A percentile compares a stretch with the other conserved stretches of the same genome.
Evolutionary conservation across 2,113 vertebrate species (phyloP).

Genomic region (Ptilonorhynchus violaceus): DNA sequence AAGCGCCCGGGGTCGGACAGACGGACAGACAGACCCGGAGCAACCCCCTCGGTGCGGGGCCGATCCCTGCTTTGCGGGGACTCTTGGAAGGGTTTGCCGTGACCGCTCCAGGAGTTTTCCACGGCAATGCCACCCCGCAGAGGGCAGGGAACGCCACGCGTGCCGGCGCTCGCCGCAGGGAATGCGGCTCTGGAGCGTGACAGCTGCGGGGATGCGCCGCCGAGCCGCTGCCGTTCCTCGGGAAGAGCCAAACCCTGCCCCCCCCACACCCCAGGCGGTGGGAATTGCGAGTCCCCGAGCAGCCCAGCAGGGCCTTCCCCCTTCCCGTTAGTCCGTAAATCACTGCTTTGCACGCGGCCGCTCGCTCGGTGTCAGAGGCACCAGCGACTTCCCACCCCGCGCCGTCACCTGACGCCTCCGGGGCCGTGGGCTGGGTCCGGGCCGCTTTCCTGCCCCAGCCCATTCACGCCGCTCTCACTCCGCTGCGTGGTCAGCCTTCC

Average conservation of each 20-base stretch:
- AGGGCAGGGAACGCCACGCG: not conserved
- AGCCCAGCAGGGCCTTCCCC: not conserved
- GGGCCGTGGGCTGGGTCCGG: conserved; percentile 3
- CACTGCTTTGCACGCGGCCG: not conserved
- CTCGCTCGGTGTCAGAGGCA: not conserved
- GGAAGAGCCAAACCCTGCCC: not conserved
- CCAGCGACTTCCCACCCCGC: not conserved
- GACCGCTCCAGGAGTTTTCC: not conserved
- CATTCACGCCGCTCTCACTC: not conserved
- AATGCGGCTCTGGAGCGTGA: not conserved
- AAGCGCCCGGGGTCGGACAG: fast-evolving
- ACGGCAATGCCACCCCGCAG: not conserved
- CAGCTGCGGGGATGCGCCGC: not conserved
- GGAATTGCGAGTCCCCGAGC: not conserved
- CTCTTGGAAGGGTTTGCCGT: not conserved
- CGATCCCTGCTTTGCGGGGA: not conserved
- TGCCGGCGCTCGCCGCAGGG: not conserved
- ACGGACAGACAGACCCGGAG: not conserved
- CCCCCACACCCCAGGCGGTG: not conserved
- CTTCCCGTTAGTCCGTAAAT: not conserved
- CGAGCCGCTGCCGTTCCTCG: not conserved
- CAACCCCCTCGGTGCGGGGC: fast-evolving
- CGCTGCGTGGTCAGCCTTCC: not conserved
- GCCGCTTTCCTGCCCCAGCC: not conserved
- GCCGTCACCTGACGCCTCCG: not conserved